These are phyloP conservation scores for Phragmatobia fuliginosa DNA, from an alignment of 2,888 invertebrate species.

Conservation along the genomic window DNA sequence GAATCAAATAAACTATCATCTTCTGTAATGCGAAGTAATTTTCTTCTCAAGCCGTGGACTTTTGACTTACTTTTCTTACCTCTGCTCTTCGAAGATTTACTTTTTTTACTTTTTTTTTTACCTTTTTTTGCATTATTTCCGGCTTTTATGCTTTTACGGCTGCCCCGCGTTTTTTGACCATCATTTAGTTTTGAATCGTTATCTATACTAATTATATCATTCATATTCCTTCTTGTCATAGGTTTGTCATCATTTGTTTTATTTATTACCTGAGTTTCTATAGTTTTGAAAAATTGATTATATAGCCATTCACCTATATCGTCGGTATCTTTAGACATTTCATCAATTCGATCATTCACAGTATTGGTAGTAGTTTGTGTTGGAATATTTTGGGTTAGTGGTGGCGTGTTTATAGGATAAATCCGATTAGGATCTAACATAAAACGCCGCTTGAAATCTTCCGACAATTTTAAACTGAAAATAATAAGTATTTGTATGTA, in stretches of 20 bases:
- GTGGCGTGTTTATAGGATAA: constrained; percentile 31
- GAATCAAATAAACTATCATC: constrained; percentile 77
- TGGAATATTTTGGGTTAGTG: constrained; percentile 36
- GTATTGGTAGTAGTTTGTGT: constrained; percentile 47
- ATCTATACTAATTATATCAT: not conserved
- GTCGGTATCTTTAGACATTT: constrained; percentile 69
- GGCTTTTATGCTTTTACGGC: not conserved
- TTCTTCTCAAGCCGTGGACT: constrained; percentile 61
- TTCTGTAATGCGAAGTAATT: constrained; percentile 72
- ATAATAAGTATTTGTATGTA: not conserved
- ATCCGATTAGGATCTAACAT: constrained; percentile 55
- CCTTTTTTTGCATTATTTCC: constrained; percentile 10
- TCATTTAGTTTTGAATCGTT: not conserved
- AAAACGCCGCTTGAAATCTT: constrained; percentile 61
- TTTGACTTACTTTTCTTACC: constrained; percentile 55
- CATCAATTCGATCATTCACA: constrained; percentile 62
- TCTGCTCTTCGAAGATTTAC: constrained; percentile 49
- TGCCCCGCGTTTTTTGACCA: not conserved
- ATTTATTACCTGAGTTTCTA: constrained; percentile 78
- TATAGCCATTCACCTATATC: constrained; percentile 81
- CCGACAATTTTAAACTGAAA: constrained; percentile 70
- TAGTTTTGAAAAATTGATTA: constrained; percentile 80
- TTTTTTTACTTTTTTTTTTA: constrained; percentile 51
- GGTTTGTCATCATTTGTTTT: constrained; percentile 60
- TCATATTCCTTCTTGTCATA: constrained; percentile 68